phyloP scores from a whole-genome alignment of 2,113 vertebrate genomes.

The Podarcis muralis region DNA sequence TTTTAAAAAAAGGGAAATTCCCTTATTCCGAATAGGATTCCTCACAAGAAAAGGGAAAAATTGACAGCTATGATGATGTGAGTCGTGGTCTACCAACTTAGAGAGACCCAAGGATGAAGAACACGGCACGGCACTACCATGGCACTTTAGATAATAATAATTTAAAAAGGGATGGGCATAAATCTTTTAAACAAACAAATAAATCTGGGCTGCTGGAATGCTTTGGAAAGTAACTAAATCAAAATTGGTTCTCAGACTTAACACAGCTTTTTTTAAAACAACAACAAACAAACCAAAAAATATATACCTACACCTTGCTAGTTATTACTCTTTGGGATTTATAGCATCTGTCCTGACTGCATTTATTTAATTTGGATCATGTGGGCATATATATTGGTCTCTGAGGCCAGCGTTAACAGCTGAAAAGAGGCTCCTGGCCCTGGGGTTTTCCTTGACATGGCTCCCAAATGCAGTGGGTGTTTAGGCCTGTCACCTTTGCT shows the following conservation, averaged over 20 bases:
- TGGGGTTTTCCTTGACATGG: not conserved
- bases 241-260: constrained; percentile 16
- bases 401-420: constrained; percentile 40
- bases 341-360: constrained; percentile 37
- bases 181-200: not conserved
- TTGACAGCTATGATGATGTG: no score
- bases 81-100: no score
- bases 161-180: not conserved
- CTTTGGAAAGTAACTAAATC: not conserved
- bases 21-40: no score
- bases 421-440: constrained; percentile 48
- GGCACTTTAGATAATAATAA: no score
- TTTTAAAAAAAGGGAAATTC: no score
- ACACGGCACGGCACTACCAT: no score
- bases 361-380: constrained; percentile 58
- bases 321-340: constrained; percentile 50
- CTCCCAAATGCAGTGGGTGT: not conserved
- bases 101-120: no score
- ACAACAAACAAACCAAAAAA: constrained; percentile 6
- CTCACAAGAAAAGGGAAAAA: no score
- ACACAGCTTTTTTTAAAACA: not conserved
- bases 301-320: not conserved
- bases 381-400: constrained; percentile 41
- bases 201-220: not conserved
- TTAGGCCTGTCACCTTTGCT: constrained; percentile 29